Evolutionary conservation across 2,113 vertebrate species (phyloP), one percentile per base, ranked within the genome.

Genomic region (Aphyosemion australe): DNA sequence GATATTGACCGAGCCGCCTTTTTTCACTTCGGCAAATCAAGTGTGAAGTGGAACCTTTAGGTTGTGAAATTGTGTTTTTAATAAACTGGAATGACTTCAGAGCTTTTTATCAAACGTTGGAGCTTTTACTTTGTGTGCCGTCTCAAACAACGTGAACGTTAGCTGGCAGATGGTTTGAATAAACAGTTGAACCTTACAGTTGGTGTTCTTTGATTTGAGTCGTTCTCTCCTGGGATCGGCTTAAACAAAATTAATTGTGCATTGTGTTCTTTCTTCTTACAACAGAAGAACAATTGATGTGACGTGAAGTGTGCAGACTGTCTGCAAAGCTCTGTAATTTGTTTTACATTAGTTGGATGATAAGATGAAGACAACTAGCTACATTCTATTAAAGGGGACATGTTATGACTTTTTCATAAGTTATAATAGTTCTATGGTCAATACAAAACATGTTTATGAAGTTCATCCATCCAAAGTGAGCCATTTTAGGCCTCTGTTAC

Each of bases 11-110:
- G 12, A 69, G 47, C 46, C 19, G 1, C 20, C 32, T 14, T 64
- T 78, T 74, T 78, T 62, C 55, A 62, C 49, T 65, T 39, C 37
- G 41, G 61, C 54, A 61, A 74, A 79, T 79, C 52, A 34, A 76
- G 84, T 65, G 71, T 79, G 83, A 88, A 80, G 86, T 82, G 84
- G 76, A 84, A 80, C 68, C 81, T 76, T 79, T 66, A 72, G 70
- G 37, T 48, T 46, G 79, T 61, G 75, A 85, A 82, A 86, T 81
- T 63, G 64, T 68, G 55, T 71, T 83, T 79, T 64, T 79, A 76
- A 81, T 80, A 75, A 82, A 81, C 59, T 41, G 54, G 64, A 79
- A 72, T 70, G 50, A 56, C 63, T 64, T 75, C 58, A 59, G 53
- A 71, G 63, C 26, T 69, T 53, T 82, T 83, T 65, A 80, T 54